Percentiles rank a stretch among this genome's conserved stretches.
phyloP scores from a whole-genome alignment of 2,113 vertebrate species.

The Esox niger region DNA sequence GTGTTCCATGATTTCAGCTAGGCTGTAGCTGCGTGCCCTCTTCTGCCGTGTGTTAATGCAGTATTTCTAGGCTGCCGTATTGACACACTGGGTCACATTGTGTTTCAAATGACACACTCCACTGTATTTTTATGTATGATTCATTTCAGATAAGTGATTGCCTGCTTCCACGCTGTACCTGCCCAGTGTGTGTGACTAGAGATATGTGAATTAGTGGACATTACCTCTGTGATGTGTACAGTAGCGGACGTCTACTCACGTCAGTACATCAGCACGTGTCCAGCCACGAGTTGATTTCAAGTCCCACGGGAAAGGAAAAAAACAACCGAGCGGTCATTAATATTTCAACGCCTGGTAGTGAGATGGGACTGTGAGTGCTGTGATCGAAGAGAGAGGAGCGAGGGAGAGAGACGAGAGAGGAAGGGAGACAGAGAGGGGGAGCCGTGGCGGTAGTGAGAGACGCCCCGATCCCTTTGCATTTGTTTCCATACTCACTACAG shows the following conservation, averaged over 20 bases:
- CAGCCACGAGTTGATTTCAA: not conserved
- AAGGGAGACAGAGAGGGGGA: not conserved
- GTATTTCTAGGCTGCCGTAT: not conserved
- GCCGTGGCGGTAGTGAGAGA: not conserved
- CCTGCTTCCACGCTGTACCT: no score
- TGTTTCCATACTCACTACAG: not conserved
- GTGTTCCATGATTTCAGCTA: not conserved
- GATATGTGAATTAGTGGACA: not conserved
- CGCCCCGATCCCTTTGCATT: not conserved
- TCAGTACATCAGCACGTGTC: not conserved
- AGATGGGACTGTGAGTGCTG: constrained; percentile 6
- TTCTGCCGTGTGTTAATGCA: not conserved
- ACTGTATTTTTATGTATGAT: no score
- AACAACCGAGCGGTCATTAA: constrained; percentile 32
- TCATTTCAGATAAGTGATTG: no score
- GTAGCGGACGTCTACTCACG: not conserved
- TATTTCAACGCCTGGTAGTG: constrained; percentile 34
- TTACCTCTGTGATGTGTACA: not conserved
- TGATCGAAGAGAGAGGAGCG: not conserved
- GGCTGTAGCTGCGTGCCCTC: no score
- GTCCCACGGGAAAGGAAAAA: constrained; percentile 5
- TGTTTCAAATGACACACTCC: not conserved
- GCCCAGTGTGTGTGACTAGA: not conserved
- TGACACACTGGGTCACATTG: not conserved
- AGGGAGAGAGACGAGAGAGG: not conserved